Conservation (phyloP, 1,140 invertebrate genomes). For the Pseudoatta argentina region DNA sequence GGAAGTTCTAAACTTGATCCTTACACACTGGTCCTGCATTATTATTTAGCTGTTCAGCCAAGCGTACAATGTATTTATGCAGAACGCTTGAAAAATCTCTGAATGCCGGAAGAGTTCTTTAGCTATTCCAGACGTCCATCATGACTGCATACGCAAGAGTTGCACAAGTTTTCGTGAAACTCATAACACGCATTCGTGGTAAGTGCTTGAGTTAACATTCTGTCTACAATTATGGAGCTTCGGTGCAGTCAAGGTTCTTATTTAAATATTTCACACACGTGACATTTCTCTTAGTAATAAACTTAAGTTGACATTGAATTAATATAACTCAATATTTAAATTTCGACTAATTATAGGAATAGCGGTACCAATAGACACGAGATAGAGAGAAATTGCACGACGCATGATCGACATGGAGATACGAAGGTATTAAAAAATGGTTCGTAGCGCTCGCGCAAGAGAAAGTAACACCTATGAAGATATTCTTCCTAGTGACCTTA, state of each 20-base stretch:
- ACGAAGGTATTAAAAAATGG: conserved; percentile 57
- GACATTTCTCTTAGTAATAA: background rate
- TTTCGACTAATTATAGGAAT: background rate
- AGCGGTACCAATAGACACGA: background rate
- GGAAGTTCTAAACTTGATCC: background rate
- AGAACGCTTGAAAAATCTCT: conserved; percentile 21
- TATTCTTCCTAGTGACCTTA: conserved; percentile 57
- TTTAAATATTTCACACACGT: background rate
- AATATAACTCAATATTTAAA: conserved; percentile 11
- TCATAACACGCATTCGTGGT: background rate
- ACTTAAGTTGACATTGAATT: background rate
- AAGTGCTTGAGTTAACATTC: conserved; percentile 4
- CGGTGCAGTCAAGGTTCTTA: conserved; percentile 5
- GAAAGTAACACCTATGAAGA: conserved; percentile 68
- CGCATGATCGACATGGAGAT: background rate
- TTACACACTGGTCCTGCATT: background rate
- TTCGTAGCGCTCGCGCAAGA: conserved; percentile 37
- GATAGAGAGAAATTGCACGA: conserved; percentile 32
- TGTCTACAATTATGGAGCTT: background rate
- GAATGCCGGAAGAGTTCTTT: conserved; percentile 30
- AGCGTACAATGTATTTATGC: conserved; percentile 2
- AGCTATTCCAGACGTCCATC: conserved; percentile 14
- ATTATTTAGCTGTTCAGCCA: conserved; percentile 19
- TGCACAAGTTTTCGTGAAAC: conserved; percentile 47
- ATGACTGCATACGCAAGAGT: background rate